phyloP scores from a whole-genome alignment of 2,113 vertebrate genomes.

The Odocoileus virginianus region DNA sequence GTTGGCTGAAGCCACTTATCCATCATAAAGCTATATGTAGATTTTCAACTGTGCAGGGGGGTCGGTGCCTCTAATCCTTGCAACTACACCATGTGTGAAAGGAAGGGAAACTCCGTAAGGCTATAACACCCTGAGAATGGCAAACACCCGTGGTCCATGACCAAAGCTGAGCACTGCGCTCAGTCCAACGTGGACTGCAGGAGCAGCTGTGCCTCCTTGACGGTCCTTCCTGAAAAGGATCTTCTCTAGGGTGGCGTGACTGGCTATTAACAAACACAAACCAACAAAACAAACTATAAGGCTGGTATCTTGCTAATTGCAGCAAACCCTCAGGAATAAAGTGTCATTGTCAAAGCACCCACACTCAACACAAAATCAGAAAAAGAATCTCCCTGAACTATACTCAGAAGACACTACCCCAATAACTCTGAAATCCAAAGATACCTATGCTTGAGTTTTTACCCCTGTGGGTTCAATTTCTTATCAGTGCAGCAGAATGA shows the following conservation, averaged over 20 bases:
- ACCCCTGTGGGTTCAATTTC: not conserved
- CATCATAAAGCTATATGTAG: not conserved
- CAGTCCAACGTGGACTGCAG: not conserved
- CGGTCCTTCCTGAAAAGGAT: conserved; percentile 9
- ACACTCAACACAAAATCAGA: conserved; percentile 17
- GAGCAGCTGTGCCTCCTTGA: not conserved
- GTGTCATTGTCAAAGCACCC: not conserved
- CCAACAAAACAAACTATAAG: conserved; percentile 27
- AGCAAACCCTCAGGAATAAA: conserved; percentile 6
- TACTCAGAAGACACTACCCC: not conserved
- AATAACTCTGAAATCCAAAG: not conserved
- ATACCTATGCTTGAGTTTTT: not conserved
- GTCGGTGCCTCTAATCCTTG: not conserved
- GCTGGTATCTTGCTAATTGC: not conserved
- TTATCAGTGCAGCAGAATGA: not conserved
- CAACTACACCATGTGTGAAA: not conserved
- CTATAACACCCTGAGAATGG: conserved; percentile 7
- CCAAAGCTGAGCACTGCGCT: not conserved
- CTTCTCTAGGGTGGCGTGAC: not conserved
- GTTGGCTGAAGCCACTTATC: not conserved
- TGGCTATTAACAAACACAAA: conserved; percentile 36
- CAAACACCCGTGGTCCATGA: not conserved
- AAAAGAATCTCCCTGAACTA: conserved; percentile 5
- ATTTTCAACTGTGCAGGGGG: not conserved
- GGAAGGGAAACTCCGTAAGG: conserved; percentile 33